phyloP scores from a whole-genome alignment of 2,888 invertebrate species.

The Drosophila melanosoma region DNA sequence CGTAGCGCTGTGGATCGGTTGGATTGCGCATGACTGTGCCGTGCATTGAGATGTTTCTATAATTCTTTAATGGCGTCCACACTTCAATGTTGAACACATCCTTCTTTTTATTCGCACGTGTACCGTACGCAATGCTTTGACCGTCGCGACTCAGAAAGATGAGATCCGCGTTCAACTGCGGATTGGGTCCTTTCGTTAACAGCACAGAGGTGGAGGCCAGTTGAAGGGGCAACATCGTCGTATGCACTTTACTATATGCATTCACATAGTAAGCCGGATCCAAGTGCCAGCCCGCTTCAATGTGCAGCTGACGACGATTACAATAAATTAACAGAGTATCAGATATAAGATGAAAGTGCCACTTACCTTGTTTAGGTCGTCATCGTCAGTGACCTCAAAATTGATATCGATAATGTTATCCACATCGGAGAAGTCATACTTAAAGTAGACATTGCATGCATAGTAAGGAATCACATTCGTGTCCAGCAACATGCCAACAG shows the following conservation, averaged over 20 bases:
- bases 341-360: not conserved
- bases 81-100: constrained; percentile 83
- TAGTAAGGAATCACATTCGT: constrained; percentile 89
- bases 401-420: constrained; percentile 89
- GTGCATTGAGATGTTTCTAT: constrained; percentile 83
- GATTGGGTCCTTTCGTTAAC: constrained; percentile 74
- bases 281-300: constrained; percentile 85
- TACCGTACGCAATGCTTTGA: constrained; percentile 79
- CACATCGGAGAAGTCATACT: constrained; percentile 88
- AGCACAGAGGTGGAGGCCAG: constrained; percentile 77
- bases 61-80: constrained; percentile 83
- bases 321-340: not conserved
- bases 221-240: constrained; percentile 82
- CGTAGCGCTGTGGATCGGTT: constrained; percentile 69
- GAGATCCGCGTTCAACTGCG: constrained; percentile 79
- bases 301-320: constrained; percentile 64
- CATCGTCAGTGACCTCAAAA: constrained; percentile 87
- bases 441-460: constrained; percentile 88
- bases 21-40: constrained; percentile 74
- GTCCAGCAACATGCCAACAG: constrained; percentile 87
- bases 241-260: constrained; percentile 83
- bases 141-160: constrained; percentile 72
- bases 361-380: constrained; percentile 86
- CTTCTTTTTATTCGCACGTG: constrained; percentile 78
- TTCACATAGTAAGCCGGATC: constrained; percentile 85